phyloP scores from a whole-genome alignment of 1,140 invertebrate genomes.

The Artemia franciscana region DNA sequence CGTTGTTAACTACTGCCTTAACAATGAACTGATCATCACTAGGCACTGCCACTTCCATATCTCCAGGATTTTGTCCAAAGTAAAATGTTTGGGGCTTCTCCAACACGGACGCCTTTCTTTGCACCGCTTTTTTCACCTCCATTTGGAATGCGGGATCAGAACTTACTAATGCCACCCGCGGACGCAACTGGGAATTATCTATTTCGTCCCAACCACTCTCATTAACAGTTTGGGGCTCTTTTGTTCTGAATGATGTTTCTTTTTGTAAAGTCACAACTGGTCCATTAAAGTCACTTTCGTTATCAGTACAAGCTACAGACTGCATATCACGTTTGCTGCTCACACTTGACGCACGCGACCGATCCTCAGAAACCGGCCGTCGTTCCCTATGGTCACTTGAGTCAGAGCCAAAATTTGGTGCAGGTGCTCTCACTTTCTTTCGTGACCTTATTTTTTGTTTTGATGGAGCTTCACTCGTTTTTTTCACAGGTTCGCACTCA shows the following conservation, averaged over 20 bases:
- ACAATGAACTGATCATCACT: background rate
- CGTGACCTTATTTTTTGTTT: background rate
- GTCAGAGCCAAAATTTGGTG: background rate
- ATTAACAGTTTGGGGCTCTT: background rate
- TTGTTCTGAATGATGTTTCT: background rate
- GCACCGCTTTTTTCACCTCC: background rate
- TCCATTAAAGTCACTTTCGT: background rate
- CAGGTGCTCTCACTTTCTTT: background rate
- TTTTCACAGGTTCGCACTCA: background rate
- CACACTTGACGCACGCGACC: background rate
- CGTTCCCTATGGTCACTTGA: background rate
- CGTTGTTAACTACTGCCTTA: background rate
- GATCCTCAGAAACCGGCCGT: background rate
- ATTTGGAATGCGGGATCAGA: conserved; percentile 1
- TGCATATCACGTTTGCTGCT: background rate
- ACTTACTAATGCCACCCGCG: background rate
- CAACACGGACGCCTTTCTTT: background rate
- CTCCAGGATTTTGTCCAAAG: conserved; percentile 6
- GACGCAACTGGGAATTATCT: background rate
- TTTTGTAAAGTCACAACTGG: background rate
- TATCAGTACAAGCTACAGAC: background rate
- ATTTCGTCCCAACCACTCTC: background rate
- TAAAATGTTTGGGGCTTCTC: conserved; percentile 7
- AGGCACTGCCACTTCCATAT: background rate
- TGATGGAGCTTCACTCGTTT: background rate